Evolutionary conservation across 1,140 invertebrate genomes (phyloP), one percentile per base, ranked within the genome.

Genomic region (Ceratitis capitata): DNA sequence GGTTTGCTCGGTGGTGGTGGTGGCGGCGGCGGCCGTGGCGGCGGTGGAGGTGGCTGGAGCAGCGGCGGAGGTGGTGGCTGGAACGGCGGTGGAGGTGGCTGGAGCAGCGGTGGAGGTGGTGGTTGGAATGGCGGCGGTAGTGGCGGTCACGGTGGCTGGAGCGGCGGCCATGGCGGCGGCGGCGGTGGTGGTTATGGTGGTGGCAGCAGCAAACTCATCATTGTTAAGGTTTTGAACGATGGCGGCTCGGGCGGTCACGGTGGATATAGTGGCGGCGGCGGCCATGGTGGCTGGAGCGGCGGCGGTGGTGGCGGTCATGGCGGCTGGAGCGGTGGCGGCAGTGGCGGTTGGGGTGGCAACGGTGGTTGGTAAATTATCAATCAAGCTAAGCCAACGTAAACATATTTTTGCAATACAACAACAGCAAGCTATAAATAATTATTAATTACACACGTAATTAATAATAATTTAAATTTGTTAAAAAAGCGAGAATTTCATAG

Each of bases 201-300:
- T 12, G 19, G 16, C 19, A 12, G 7, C 9, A 45, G 42, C 35
- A 32, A 51, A 6, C 35, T n/a, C 85, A 85, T n/a, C 29, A 84
- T 74, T 85, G 84, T 5, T 87, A 85, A 1, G 84, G 88, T 58
- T 83, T 85, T 58, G 83, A 86, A 29, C 10, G 87, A 74, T 2
- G 87, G 87, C 85, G 86, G 87, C 29, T n/a, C n/a, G n/a, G 87
- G 87, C n/a, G 23, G 85, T 32, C 87, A 86, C 16, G 86, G 86
- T 10, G 88, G 87, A 82, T 39, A 86, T 45, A 61, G 84, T 86
- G 29, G 82, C 83, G 45, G 86, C 84, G 74, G 85, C 32, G 87
- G 87, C 1, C 82, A 88, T 10, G 35, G 35, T 7, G 82, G 82
- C 51, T 51, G 49, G 12, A 45, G 56, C 19, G 19, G 23, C n/a